Evolutionary conservation across 1,140 invertebrate genomes (phyloP).

Genomic region (Pomacea maculata): DNA sequence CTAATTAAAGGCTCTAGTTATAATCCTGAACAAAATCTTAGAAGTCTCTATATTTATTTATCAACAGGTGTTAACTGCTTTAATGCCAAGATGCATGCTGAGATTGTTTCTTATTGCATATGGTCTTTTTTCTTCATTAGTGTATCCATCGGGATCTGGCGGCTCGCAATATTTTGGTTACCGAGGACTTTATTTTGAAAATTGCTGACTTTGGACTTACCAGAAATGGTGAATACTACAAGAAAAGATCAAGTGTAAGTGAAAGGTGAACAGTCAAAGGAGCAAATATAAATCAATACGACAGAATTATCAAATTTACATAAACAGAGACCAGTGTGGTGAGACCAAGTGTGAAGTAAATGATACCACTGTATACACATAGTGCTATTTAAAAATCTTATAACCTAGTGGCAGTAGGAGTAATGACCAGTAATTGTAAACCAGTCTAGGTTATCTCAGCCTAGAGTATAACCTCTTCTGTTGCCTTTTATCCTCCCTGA

Average conservation of each 20-base stretch:
- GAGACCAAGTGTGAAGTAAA: not conserved
- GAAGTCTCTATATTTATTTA: too few species aligned
- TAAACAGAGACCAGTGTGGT: not conserved
- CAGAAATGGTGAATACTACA: constrained; percentile 93
- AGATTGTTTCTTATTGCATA: not conserved
- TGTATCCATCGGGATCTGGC: constrained; percentile 97
- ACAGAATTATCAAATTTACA: not conserved
- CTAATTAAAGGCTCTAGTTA: too few species aligned
- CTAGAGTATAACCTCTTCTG: too few species aligned
- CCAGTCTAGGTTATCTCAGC: not conserved
- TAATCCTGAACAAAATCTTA: too few species aligned
- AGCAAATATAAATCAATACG: too few species aligned
- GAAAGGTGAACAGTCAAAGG: not conserved
- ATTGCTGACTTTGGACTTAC: constrained; percentile 99
- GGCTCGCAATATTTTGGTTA: constrained; percentile 95
- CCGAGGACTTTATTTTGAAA: constrained; percentile 85
- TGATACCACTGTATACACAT: too few species aligned
- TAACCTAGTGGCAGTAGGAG: too few species aligned
- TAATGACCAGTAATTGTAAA: too few species aligned
- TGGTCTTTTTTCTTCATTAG: constrained; percentile 67
- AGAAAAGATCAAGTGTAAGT: constrained; percentile 91
- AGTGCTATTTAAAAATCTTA: too few species aligned
- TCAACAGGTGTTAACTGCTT: too few species aligned
- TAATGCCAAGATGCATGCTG: too few species aligned
- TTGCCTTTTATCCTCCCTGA: too few species aligned